Conservation (phyloP, 2,113 vertebrate species). For the Cygnus buccinator region DNA sequence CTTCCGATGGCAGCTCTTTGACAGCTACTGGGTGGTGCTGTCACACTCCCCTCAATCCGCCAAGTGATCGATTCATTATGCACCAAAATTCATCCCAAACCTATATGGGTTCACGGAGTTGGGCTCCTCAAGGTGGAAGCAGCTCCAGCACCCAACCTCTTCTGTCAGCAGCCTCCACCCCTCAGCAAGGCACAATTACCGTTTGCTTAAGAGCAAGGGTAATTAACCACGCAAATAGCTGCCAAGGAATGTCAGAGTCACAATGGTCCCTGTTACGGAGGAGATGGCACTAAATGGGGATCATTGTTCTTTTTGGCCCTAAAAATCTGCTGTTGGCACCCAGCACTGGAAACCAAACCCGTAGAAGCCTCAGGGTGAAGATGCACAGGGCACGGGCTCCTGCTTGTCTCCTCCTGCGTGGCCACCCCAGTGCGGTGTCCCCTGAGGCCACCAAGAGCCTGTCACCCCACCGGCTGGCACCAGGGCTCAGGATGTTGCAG, state of each 20-base stretch:
- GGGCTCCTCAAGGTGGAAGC: not conserved
- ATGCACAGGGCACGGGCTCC: not conserved
- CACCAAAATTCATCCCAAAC: not conserved
- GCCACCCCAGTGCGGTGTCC: not conserved
- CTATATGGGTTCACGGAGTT: fast-evolving
- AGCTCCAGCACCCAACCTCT: not conserved
- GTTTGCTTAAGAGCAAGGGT: constrained; percentile 16
- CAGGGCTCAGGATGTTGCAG: not conserved
- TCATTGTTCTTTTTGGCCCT: constrained; percentile 12
- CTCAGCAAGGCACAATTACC: constrained; percentile 14
- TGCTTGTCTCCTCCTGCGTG: not conserved
- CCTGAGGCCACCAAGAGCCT: not conserved
- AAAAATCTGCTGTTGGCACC: not conserved
- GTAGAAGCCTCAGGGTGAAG: not conserved
- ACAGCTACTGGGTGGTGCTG: not conserved
- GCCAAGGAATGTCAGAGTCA: not conserved
- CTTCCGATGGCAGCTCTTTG: not conserved
- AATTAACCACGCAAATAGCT: constrained; percentile 24
- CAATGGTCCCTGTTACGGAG: not conserved
- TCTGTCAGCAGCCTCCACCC: not conserved
- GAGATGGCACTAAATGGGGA: not conserved
- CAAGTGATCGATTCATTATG: not conserved
- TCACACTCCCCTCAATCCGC: not conserved
- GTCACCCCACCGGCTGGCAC: not conserved
- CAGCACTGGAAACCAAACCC: not conserved